Base-by-base conservation (phyloP, 2,888 invertebrate genomes). In the Axea sp. region DNA sequence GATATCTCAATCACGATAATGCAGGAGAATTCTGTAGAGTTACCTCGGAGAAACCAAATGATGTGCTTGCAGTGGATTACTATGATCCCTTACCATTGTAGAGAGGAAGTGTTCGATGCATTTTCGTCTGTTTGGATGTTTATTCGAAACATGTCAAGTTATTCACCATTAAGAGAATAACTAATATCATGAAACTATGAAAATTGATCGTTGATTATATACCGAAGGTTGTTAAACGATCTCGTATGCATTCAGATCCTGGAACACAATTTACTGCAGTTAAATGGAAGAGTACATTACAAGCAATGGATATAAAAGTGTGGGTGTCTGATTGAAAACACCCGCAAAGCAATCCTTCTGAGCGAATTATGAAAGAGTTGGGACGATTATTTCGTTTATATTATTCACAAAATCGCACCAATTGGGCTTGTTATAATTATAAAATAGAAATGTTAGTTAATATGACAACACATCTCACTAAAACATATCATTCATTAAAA, bases 101-200 rank as follows among this genome's bases (percentile, higher is more conserved):
- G 1, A 3, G 8, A 12, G 39, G 19, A 4, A 19, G 39, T 19
- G 14, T 19, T 7, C 41, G 45, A 14, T 65, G 59, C 12, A 53
- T 72, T 11, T 62, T 72, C 4, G 59, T 65, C 0, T 26, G 47
- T 8, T 5, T 72, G 0, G 64, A 72, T n/a, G 43, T 53, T 3
- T 69, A 41, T 6, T 30, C 60, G 2, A 69, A 62, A 9, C 43
- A 9, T 35, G 15, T 35, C 3, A 14, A 15, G 2, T 9, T 35
- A 9, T 35, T 15, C 5, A 5, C 35, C 0, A 2, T 35, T 2
- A 35, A 35, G 4, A 35, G 17, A n/a, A 35, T 35, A 8, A 28
- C 8, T 3, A 28, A 8, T 2, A 2, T 5, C 2, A 9, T 9
- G 1, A 28, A 8, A 2, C 9, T 28, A 9, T 9, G 2, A 2